Evolutionary conservation across 2,888 invertebrate species (phyloP).

Genomic region (Eretmocerus hayati): DNA sequence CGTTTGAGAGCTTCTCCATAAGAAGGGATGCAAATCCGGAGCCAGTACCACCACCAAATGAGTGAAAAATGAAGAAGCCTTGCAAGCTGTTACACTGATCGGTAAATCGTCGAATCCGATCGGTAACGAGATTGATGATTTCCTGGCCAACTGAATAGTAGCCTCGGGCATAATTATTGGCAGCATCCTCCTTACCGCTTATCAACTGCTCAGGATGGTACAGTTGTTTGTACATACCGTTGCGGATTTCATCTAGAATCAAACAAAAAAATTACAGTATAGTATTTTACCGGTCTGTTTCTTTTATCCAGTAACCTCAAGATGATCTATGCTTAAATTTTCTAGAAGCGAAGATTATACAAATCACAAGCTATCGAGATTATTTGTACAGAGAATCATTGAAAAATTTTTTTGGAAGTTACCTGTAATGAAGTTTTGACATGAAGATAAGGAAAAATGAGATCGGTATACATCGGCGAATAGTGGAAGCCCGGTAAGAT

Average conservation of each 20-base stretch:
- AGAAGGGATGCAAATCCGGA: slow-evolving; percentile 88
- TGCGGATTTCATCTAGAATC: slow-evolving; percentile 68
- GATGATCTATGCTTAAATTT: too few relatives aligned
- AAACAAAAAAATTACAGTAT: too few relatives aligned
- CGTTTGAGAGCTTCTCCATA: slow-evolving; percentile 86
- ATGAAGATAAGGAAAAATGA: too few relatives aligned
- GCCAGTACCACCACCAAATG: slow-evolving; percentile 85
- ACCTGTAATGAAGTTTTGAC: too few relatives aligned
- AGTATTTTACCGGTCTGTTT: too few relatives aligned
- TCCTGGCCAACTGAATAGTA: slow-evolving; percentile 90
- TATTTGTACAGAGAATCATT: too few relatives aligned
- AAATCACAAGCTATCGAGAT: too few relatives aligned
- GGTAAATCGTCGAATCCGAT: slow-evolving; percentile 72
- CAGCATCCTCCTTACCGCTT: slow-evolving; percentile 88
- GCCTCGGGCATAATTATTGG: slow-evolving; percentile 91
- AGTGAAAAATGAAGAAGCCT: slow-evolving; percentile 90
- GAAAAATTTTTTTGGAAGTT: too few relatives aligned
- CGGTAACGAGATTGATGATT: slow-evolving; percentile 77
- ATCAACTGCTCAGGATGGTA: slow-evolving; percentile 91
- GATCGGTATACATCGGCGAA: too few relatives aligned
- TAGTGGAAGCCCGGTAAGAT: too few relatives aligned
- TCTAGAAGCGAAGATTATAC: too few relatives aligned
- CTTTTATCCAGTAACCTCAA: too few relatives aligned
- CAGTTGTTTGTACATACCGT: slow-evolving; percentile 73
- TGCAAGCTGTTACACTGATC: slow-evolving; percentile 81